phyloP scores from a whole-genome alignment of 2,888 invertebrate species.

The Drosophila trichaetosa region DNA sequence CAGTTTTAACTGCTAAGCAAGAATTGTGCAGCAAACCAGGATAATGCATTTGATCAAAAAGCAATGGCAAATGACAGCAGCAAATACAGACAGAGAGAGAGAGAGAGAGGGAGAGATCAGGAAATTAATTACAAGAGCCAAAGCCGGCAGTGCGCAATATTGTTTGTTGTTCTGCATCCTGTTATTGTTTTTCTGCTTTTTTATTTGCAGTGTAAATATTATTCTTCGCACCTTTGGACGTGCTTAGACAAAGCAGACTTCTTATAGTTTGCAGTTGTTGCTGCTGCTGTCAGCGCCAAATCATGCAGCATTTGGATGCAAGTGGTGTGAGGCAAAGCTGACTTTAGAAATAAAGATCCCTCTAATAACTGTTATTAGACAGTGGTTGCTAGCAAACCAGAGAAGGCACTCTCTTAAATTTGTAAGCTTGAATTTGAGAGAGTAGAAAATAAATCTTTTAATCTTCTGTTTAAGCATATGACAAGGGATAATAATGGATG shows the following conservation, averaged over 20 bases:
- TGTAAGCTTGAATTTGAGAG: not conserved
- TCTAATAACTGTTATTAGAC: not conserved
- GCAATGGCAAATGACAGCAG: constrained; percentile 52
- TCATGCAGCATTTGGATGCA: constrained; percentile 60
- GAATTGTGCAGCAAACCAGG: constrained; percentile 19
- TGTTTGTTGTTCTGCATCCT: constrained; percentile 11
- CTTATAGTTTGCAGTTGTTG: constrained; percentile 30
- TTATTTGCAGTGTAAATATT: constrained; percentile 65
- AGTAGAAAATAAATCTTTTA: accelerated
- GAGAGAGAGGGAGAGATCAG: constrained; percentile 1
- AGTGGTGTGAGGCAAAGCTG: constrained; percentile 33
- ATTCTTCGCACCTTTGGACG: constrained; percentile 73
- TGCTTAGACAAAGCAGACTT: constrained; percentile 36
- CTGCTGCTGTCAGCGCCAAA: constrained; percentile 30
- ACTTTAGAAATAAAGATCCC: constrained; percentile 10
- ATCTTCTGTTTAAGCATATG: no score
- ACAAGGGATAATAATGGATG: no score
- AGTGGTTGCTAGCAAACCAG: not conserved
- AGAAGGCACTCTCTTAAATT: not conserved
- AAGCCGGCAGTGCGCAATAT: constrained; percentile 51
- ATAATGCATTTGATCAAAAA: constrained; percentile 72
- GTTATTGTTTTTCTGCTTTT: constrained; percentile 15
- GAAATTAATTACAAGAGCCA: constrained; percentile 71
- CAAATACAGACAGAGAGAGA: not conserved
- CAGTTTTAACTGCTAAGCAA: constrained; percentile 55